A percentile compares a stretch with the other conserved stretches of the same genome.
These are phyloP conservation scores for Thomomys bottae DNA, from an alignment of 2,113 vertebrate species.

Conservation along the genomic window DNA sequence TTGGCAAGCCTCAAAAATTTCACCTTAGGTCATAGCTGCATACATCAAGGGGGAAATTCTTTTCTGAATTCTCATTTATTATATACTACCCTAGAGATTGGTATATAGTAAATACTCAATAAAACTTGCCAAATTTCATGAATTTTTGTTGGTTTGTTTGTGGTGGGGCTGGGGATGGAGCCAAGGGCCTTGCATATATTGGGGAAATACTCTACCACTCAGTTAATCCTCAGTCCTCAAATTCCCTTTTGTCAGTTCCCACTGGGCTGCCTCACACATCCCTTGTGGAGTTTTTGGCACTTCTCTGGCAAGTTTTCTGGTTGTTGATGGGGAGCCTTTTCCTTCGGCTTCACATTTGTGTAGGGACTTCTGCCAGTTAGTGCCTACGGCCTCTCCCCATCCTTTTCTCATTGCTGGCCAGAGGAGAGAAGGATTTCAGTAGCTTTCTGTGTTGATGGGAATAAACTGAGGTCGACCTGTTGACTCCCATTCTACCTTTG, in stretches of 20 bases:
- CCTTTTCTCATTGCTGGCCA: conserved; percentile 28
- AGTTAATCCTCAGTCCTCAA: background rate
- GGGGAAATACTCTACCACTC: background rate
- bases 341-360: background rate
- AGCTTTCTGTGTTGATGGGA: background rate
- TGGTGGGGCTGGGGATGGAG: background rate
- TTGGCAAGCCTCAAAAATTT: background rate
- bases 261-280: background rate
- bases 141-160: background rate
- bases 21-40: too few species aligned
- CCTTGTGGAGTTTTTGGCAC: background rate
- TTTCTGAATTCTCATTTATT: background rate
- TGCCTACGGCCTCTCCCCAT: background rate
- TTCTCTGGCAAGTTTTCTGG: background rate
- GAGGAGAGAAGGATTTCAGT: conserved; percentile 8
- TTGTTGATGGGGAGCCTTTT: background rate
- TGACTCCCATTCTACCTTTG: background rate
- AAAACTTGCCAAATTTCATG: background rate
- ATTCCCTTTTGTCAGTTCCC: background rate
- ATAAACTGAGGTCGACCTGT: background rate
- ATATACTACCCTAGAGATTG: background rate
- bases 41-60: background rate
- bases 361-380: conserved; percentile 6
- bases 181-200: background rate
- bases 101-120: too few species aligned